Conservation (phyloP, 2,113 vertebrate species). For the Typhlomys cinereus region DNA sequence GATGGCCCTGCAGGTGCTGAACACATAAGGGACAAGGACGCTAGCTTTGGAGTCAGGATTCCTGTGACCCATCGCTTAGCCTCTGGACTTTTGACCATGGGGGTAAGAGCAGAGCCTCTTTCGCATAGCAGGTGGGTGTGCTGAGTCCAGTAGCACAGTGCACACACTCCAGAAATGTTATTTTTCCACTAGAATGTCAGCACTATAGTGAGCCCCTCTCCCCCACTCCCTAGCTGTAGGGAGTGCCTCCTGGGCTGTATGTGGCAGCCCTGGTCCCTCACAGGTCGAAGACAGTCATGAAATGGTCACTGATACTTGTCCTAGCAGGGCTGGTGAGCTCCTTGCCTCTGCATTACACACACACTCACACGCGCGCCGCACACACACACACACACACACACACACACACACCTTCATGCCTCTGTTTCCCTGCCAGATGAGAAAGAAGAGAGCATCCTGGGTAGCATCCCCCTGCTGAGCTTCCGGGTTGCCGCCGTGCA, state of each 20-base stretch:
- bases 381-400: background rate
- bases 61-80: background rate
- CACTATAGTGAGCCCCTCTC: accelerated
- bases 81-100: background rate
- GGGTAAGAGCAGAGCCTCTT: background rate
- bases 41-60: background rate
- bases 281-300: accelerated
- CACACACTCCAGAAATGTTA: accelerated
- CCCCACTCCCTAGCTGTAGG: accelerated
- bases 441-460: conserved; percentile 94
- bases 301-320: accelerated
- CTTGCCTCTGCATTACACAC: accelerated
- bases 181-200: background rate
- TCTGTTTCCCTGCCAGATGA: conserved; percentile 87
- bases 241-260: accelerated
- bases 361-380: no score
- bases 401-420: background rate
- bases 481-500: conserved; percentile 92
- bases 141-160: background rate
- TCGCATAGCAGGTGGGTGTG: background rate
- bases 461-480: conserved; percentile 95
- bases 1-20: background rate
- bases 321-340: accelerated
- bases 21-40: background rate
- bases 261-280: background rate